Conservation (phyloP, 1,140 invertebrate genomes). For the Camponotus floridanus region DNA sequence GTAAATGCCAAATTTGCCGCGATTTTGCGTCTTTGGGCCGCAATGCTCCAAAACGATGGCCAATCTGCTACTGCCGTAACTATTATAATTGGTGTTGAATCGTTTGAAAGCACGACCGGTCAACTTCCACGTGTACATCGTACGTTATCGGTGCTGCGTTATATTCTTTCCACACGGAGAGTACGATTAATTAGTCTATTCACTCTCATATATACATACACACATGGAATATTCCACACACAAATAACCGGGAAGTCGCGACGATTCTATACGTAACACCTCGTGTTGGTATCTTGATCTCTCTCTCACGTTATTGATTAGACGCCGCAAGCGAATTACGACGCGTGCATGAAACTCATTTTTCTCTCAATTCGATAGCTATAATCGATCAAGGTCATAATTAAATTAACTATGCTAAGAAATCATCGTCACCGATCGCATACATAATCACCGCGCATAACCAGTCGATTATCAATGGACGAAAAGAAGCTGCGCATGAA, state of each 20-base stretch:
- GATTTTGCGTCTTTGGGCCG: neutral
- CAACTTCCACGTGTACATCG: slow-evolving; percentile 60
- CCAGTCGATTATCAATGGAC: neutral
- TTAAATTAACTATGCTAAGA: neutral
- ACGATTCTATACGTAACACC: neutral
- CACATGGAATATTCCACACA: neutral
- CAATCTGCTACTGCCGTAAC: slow-evolving; percentile 41
- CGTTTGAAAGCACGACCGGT: slow-evolving; percentile 37
- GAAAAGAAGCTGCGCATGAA: slow-evolving; percentile 3
- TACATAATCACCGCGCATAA: slow-evolving; percentile 2
- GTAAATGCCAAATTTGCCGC: slow-evolving; percentile 54
- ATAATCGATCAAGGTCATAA: neutral
- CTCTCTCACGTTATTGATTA: neutral
- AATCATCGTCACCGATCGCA: neutral
- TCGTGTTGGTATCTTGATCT: neutral
- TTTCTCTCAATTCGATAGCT: neutral
- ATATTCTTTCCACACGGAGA: neutral
- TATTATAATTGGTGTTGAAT: slow-evolving; percentile 28
- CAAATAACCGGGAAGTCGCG: neutral
- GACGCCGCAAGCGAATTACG: neutral
- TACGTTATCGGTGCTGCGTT: neutral
- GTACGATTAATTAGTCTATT: neutral
- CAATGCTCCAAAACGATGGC: slow-evolving; percentile 43
- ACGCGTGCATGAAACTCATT: neutral
- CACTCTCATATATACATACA: neutral